These are phyloP conservation scores for Chamaea fasciata DNA, from an alignment of 2,113 vertebrate genomes.

Conservation along the genomic window DNA sequence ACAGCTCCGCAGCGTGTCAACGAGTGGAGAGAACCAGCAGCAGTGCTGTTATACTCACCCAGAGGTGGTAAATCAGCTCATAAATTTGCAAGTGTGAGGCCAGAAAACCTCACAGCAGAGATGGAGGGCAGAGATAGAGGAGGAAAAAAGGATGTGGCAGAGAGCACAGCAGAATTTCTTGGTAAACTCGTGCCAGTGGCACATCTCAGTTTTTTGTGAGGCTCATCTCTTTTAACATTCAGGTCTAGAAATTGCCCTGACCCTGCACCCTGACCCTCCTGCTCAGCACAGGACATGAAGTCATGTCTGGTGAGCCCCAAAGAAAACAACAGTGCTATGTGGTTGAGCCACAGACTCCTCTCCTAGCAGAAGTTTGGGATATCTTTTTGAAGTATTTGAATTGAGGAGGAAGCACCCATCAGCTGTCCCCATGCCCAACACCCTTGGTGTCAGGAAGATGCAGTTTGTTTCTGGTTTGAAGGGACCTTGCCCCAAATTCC, in stretches of 20 bases:
- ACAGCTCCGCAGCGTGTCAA: not conserved
- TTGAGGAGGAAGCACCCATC: not conserved
- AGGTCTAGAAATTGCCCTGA: not conserved
- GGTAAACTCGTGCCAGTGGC: not conserved
- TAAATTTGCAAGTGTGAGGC: not conserved
- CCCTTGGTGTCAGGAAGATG: not conserved
- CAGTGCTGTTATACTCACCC: not conserved
- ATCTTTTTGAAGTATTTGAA: not conserved
- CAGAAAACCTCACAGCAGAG: not conserved
- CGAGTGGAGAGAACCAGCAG: fast-evolving
- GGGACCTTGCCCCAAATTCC: not conserved
- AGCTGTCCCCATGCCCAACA: not conserved
- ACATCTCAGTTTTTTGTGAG: not conserved
- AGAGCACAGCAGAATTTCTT: not conserved
- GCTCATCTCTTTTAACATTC: not conserved
- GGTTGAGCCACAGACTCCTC: not conserved
- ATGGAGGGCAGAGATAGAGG: not conserved
- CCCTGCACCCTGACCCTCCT: not conserved
- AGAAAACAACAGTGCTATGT: not conserved
- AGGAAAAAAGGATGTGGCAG: not conserved
- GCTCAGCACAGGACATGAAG: not conserved
- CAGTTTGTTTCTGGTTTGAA: not conserved
- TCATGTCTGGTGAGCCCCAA: not conserved
- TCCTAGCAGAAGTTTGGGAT: not conserved
- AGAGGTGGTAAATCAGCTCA: not conserved